Evolutionary conservation across 2,797 vertebrate genomes (phyloP), one percentile per base, ranked within the genome.

Genomic region (Myotis myotis): DNA sequence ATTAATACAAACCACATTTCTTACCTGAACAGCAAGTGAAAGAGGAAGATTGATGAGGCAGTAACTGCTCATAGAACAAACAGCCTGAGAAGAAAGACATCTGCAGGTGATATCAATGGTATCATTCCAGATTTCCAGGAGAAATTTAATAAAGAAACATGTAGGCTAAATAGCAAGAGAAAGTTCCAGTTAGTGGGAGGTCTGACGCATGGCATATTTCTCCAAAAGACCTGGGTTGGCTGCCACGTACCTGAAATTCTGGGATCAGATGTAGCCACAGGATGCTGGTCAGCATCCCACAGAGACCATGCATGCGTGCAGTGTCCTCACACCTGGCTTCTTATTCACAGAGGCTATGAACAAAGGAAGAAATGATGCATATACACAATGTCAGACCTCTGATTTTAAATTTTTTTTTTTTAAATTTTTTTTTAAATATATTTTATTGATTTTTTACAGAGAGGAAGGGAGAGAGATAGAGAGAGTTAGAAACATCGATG

Each of bases 1-100:
- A 95, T 91, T 93, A 95, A 94, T 82, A 74, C 41, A 89, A 94
- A 74, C 74, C 89, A 88, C 92, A 88, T 91, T 91, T 92, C 70
- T 86, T 81, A 94, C 74, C 83, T 25, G 68, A 90, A 78, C 30
- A 81, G 86, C 78, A 20, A 90, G 33, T 60, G 76, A 90, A 89
- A 75, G 76, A 87, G 30, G 44, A 33, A 86, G 28, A 87, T 60
- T 70, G 68, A 87, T 84, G 92, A 81, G 30, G 72, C 82, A 75
- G 51, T 87, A 92, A 80, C 79, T 30, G 74, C 78, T 55, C 51
- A 72, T 49, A 85, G 55, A 85, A 94, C 81, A 80, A 96, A 95
- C 68, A 92, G 55, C 76, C 12, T 5, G 33, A 78, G 12, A 47
- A 81, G 53, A 87, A 92, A 88, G 68, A 60, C 92, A 85, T 91